phyloP scores from a whole-genome alignment of 2,113 vertebrate genomes.

The Beaufortia kweichowensis region DNA sequence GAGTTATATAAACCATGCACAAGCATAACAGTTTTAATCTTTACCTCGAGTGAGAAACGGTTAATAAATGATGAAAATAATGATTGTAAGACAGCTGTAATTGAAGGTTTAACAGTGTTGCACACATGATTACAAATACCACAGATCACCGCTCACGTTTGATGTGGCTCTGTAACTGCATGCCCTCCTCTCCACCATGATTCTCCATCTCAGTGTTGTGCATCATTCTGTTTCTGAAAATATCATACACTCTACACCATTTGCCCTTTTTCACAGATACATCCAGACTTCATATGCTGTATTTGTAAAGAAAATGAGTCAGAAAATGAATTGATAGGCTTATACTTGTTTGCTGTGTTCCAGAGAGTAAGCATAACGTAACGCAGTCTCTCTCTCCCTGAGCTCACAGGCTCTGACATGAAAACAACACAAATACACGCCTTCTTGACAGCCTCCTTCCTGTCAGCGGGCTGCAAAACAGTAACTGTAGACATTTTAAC shows the following conservation, averaged over 20 bases:
- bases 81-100: conserved; percentile 16
- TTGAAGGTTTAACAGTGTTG: conserved; percentile 11
- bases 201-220: not conserved
- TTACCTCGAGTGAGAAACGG: not conserved
- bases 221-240: not conserved
- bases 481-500: conserved; percentile 22
- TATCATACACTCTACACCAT: too few relatives aligned
- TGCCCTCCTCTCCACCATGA: not conserved
- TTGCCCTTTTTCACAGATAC: too few relatives aligned
- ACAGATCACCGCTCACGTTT: conserved; percentile 16
- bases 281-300: too few relatives aligned
- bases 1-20: not conserved
- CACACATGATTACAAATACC: conserved; percentile 36
- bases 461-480: conserved; percentile 33
- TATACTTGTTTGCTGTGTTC: not conserved
- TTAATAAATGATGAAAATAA: not conserved
- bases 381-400: conserved; percentile 9
- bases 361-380: not conserved
- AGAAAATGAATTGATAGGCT: too few relatives aligned
- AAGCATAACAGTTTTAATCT: not conserved
- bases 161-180: conserved; percentile 2
- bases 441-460: conserved; percentile 39
- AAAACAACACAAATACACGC: conserved; percentile 33
- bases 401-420: conserved; percentile 37
- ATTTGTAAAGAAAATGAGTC: too few relatives aligned